These are phyloP conservation scores for Drosophila setifemur DNA, from an alignment of 1,140 invertebrate species.

Conservation along the genomic window DNA sequence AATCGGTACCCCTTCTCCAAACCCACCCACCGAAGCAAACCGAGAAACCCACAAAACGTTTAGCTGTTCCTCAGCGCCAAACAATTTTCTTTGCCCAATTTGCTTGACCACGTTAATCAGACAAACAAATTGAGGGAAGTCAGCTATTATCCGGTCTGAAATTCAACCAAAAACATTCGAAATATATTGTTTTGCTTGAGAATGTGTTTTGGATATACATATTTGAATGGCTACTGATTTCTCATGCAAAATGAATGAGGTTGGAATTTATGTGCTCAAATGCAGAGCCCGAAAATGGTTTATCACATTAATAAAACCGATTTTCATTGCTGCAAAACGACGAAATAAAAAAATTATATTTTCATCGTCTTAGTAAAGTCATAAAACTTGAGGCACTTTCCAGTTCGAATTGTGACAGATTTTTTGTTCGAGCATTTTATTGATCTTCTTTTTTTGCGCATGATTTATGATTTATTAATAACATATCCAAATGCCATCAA, in stretches of 20 bases:
- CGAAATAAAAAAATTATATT: slow-evolving; percentile 43
- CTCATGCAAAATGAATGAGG: slow-evolving; percentile 37
- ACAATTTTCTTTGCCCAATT: slow-evolving; percentile 52
- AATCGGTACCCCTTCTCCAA: not conserved
- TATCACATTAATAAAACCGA: slow-evolving; percentile 48
- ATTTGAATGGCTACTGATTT: slow-evolving; percentile 17
- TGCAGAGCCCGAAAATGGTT: slow-evolving; percentile 12
- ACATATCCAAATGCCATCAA: slow-evolving; percentile 47
- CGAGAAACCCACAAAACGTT: slow-evolving; percentile 38
- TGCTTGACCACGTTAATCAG: slow-evolving; percentile 64
- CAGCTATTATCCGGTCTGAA: slow-evolving; percentile 35
- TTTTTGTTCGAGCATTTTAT: slow-evolving; percentile 7
- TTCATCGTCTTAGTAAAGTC: slow-evolving; percentile 43
- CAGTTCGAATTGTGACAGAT: not conserved
- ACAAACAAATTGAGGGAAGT: slow-evolving; percentile 43
- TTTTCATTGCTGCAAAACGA: slow-evolving; percentile 47
- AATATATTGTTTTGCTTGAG: slow-evolving; percentile 10
- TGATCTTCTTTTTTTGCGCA: slow-evolving; percentile 45
- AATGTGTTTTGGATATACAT: too few relatives aligned
- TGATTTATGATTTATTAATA: slow-evolving; percentile 76
- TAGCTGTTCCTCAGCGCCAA: slow-evolving; percentile 20
- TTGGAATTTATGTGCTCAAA: slow-evolving; percentile 44
- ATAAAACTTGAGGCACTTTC: slow-evolving; percentile 46
- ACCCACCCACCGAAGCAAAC: slow-evolving; percentile 31
- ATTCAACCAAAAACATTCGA: slow-evolving; percentile 15